Conservation (phyloP, 2,113 vertebrate species). For the Edolisoma coerulescens region DNA sequence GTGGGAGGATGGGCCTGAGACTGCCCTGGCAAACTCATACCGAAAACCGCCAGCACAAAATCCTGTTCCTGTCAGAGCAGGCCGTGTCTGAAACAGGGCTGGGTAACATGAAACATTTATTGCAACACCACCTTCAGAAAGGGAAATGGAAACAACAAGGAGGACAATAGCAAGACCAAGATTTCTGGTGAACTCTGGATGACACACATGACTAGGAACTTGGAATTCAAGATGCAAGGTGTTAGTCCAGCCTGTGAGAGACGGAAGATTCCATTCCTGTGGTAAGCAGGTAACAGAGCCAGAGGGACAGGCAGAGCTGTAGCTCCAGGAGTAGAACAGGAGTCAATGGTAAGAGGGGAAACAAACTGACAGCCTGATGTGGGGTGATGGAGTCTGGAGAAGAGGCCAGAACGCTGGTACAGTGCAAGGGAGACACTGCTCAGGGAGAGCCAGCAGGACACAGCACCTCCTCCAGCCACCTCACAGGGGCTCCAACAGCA, state of each 20-base stretch:
- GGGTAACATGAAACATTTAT: accelerated
- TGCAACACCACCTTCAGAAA: neutral
- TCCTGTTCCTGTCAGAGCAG: neutral
- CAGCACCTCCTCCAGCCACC: neutral
- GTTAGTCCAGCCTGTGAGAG: neutral
- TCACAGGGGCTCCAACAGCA: neutral
- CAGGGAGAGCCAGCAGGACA: neutral
- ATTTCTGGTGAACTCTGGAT: neutral
- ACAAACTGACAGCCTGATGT: neutral
- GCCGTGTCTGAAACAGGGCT: neutral
- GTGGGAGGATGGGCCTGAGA: neutral
- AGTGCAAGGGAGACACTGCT: accelerated
- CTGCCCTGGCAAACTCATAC: neutral
- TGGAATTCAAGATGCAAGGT: neutral
- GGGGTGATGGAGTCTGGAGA: neutral
- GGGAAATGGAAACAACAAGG: neutral
- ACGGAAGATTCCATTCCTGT: neutral
- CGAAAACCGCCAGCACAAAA: neutral
- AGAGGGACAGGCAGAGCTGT: neutral
- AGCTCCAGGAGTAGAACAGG: neutral
- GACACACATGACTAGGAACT: neutral
- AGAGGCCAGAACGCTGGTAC: neutral
- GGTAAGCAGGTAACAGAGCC: neutral
- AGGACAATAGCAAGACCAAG: neutral
- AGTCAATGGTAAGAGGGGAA: neutral